These are phyloP conservation scores for Gymnocheta viridis DNA, from an alignment of 2,888 invertebrate species.

Conservation along the genomic window DNA sequence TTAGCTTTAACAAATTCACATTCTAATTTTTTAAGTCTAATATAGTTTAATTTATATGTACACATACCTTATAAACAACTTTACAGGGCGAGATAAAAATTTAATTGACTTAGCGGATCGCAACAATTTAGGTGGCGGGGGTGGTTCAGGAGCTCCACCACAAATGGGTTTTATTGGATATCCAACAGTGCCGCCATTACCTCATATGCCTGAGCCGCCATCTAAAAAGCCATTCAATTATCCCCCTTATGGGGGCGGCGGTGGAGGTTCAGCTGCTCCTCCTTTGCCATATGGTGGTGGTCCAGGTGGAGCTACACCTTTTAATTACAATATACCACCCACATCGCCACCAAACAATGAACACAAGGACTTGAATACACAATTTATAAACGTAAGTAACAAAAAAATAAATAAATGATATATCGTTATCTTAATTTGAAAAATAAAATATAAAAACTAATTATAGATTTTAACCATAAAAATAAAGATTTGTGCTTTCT, in stretches of 20 bases:
- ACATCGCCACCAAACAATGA: constrained; percentile 80
- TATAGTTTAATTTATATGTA: no score
- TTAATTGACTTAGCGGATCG: constrained; percentile 86
- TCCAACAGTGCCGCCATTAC: constrained; percentile 87
- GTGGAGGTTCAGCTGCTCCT: constrained; percentile 66
- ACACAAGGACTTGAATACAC: constrained; percentile 85
- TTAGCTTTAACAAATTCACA: no score
- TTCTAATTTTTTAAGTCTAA: no score
- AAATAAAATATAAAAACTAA: no score
- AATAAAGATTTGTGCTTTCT: no score
- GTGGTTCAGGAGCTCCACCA: constrained; percentile 84
- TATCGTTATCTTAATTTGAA: no score
- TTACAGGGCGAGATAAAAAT: constrained; percentile 84
- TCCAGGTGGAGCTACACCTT: constrained; percentile 74
- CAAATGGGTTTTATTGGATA: constrained; percentile 92
- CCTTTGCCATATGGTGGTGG: constrained; percentile 78
- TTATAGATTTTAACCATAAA: no score
- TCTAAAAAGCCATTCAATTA: constrained; percentile 86
- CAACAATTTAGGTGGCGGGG: constrained; percentile 84
- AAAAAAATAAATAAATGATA: no score
- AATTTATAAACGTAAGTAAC: constrained; percentile 81
- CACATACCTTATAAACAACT: no score
- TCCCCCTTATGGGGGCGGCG: constrained; percentile 82
- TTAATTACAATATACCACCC: constrained; percentile 84
- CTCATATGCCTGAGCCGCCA: constrained; percentile 83